Base-by-base conservation (phyloP, 2,888 invertebrate species). In the Pterostichus niger region DNA sequence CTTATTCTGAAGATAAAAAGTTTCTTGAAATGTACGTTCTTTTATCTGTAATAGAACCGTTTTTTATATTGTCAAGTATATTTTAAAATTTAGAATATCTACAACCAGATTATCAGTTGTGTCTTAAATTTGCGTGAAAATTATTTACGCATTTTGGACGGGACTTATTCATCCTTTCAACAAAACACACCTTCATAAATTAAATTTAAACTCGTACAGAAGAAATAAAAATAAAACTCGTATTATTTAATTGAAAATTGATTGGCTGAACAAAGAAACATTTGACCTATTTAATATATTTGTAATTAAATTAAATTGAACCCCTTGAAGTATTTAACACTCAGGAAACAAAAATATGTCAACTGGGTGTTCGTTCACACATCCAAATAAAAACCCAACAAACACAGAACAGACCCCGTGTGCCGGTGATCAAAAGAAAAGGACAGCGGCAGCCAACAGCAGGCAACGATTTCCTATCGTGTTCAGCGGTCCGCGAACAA, bases 401-500 rank as follows among this genome's bases (percentile, higher is more conserved):
- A 71, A 71, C 68, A 44, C 13, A 35, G 64, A 64, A n/a, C 64
- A 31, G 7, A 33, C 35, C 31, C 64, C 49, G 10, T 31, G 10
- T 31, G 24, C 24, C 24, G 31, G 6, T 35, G 35, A 64, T 64
- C 64, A 64, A 64, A 71, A 71, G 44, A 44, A 17, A 56, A 13
- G 56, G 56, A 56, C 17, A 56, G 13, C n/a, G 5, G 0, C 49
- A 5, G 2, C 49, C 24, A 24, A 13, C 33, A 76, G 40, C 40
- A 40, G 33, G 49, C 40, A 61, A 56, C 79, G 79, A 79, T 79
- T 79, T 79, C 61, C 79, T 79, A 79, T 79, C 79, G 61, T 40
- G 79, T 61, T 79, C 79, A 49, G 7, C 61, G 79, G 46, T 13
- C 13, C 44, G 61, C 59, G 15, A 61, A 79, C 79, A 79, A 79